phyloP scores from a whole-genome alignment of 2,113 vertebrate genomes.

The Mastomys coucha region DNA sequence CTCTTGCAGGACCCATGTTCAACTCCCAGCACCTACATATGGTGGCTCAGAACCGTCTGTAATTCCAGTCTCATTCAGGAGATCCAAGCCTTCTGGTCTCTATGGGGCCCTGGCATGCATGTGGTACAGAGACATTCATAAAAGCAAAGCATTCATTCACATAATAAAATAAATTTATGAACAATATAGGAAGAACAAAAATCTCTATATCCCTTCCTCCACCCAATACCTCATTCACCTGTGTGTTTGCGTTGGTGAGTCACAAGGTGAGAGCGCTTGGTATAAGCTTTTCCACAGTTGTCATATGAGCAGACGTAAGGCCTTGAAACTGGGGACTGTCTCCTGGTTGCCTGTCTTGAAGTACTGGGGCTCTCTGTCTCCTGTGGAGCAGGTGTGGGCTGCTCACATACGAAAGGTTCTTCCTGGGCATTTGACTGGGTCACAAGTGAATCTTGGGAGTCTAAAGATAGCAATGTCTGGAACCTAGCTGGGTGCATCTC shows the following conservation, averaged over 20 bases:
- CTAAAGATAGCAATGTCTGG: conserved; percentile 31
- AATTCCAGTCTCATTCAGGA: neutral
- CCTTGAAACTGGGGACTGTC: neutral
- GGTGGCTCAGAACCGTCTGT: neutral
- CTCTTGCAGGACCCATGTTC: neutral
- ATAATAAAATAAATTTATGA: neutral
- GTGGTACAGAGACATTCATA: neutral
- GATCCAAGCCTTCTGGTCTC: neutral
- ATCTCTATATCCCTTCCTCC: neutral
- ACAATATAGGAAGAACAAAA: neutral
- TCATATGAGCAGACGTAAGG: conserved; percentile 49
- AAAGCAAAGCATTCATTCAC: neutral
- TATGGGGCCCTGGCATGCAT: neutral
- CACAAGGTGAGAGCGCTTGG: conserved; percentile 75
- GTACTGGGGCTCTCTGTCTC: neutral
- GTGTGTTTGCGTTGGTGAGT: conserved; percentile 76
- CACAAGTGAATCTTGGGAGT: conserved; percentile 5
- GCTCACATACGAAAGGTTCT: neutral
- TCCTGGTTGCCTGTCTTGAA: neutral
- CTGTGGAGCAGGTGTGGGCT: neutral
- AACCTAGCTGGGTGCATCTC: neutral
- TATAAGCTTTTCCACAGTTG: conserved; percentile 77
- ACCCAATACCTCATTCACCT: conserved; percentile 40
- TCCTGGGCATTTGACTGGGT: conserved; percentile 5
- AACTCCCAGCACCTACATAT: neutral